Evolutionary conservation across 2,113 vertebrate genomes (phyloP).

Genomic region (Odocoileus hemionus): DNA sequence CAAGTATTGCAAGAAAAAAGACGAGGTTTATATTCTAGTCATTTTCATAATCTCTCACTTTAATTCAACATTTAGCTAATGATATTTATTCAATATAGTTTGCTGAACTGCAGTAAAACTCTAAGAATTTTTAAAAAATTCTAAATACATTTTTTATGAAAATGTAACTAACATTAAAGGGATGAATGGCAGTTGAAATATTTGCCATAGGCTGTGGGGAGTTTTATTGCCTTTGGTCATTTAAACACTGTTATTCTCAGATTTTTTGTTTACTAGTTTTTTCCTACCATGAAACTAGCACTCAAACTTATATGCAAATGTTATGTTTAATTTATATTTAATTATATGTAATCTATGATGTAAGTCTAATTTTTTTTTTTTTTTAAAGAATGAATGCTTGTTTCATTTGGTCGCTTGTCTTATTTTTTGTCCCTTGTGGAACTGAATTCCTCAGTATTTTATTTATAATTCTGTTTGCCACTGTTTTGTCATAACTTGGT

Average conservation of each 20-base stretch:
- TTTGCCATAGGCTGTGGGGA: not conserved
- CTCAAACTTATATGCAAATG: not conserved
- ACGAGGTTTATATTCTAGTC: not conserved
- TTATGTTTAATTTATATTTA: not conserved
- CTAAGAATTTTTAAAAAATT: not conserved
- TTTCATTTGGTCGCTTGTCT: not conserved
- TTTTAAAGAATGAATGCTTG: not conserved
- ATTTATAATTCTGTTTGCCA: not conserved
- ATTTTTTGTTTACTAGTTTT: not conserved
- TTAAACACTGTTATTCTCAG: not conserved
- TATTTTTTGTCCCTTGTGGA: not conserved
- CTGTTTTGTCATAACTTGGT: not conserved
- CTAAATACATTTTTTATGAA: not conserved
- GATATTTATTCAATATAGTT: not conserved
- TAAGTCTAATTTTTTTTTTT: not conserved
- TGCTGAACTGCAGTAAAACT: not conserved
- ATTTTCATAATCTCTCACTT: not conserved
- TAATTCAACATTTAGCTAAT: not conserved
- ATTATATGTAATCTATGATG: not conserved
- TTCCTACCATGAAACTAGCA: not conserved
- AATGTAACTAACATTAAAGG: not conserved
- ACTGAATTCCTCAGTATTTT: not conserved
- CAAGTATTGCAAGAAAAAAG: not conserved
- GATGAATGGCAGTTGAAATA: not conserved
- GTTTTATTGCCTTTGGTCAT: not conserved